phyloP scores from a whole-genome alignment of 2,797 vertebrate species.

The Arvicola amphibius region DNA sequence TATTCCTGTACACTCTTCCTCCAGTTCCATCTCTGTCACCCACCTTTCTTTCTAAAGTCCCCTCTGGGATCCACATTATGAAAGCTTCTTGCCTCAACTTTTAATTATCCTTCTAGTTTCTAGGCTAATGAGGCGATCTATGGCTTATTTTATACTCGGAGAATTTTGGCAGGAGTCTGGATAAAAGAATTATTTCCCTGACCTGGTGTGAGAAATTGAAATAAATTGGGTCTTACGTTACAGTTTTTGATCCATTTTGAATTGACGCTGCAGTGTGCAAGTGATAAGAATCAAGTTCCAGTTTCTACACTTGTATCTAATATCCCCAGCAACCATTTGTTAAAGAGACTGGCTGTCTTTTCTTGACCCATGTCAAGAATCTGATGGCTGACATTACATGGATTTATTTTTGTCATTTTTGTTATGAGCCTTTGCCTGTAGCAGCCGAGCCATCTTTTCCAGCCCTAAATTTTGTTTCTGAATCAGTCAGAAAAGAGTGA shows the following conservation, averaged over 20 bases:
- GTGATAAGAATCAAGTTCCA: not conserved
- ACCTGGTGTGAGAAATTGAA: not conserved
- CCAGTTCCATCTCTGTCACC: not conserved
- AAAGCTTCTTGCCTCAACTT: constrained; percentile 63
- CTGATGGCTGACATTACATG: not conserved
- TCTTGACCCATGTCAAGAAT: not conserved
- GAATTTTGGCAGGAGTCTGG: not conserved
- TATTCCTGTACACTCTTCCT: not conserved
- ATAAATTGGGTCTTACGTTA: not conserved
- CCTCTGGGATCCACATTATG: constrained; percentile 36
- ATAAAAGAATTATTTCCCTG: not conserved
- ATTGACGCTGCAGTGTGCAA: not conserved
- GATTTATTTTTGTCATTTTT: not conserved
- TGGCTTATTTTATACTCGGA: not conserved
- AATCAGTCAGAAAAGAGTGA: not conserved
- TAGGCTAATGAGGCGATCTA: not conserved
- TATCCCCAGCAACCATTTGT: not conserved
- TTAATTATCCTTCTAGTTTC: constrained; percentile 65
- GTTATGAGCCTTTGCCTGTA: not conserved
- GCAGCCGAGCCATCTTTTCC: not conserved
- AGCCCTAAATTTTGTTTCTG: not conserved
- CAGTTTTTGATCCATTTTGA: not conserved
- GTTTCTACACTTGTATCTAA: not conserved
- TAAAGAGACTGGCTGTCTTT: not conserved
- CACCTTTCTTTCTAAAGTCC: constrained; percentile 3